Evolutionary conservation across 2,113 vertebrate genomes (phyloP).

Genomic region (Gymnobelideus leadbeateri): DNA sequence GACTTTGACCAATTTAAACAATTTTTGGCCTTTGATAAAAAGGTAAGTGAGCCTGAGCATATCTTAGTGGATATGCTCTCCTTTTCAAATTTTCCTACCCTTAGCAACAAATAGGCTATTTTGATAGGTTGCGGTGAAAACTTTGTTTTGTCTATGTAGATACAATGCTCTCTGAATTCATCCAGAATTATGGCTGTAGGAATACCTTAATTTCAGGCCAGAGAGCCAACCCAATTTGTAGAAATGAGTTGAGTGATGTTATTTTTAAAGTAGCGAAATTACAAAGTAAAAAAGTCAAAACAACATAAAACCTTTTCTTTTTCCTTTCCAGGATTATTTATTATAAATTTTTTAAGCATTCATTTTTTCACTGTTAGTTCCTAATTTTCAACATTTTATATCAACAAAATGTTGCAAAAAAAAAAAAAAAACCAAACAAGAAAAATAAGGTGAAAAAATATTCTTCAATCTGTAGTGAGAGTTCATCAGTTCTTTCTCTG

Average conservation of each 20-base stretch:
- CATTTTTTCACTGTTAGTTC: neutral
- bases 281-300: neutral
- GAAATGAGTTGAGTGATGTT: neutral
- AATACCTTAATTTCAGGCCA: neutral
- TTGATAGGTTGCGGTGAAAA: neutral
- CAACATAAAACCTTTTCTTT: neutral
- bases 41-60: constrained; percentile 83
- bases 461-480: neutral
- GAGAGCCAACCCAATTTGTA: neutral
- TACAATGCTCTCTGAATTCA: constrained; percentile 13
- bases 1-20: constrained; percentile 87
- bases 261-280: neutral
- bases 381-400: neutral
- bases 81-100: neutral
- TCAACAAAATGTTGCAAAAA: neutral
- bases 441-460: neutral
- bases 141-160: constrained; percentile 25
- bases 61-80: neutral
- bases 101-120: neutral
- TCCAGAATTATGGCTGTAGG: constrained; percentile 2
- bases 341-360: neutral
- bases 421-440: neutral
- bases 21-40: constrained; percentile 92
- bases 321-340: neutral
- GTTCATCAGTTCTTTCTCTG: neutral